Conservation (phyloP, 2,888 invertebrate species). For the Netelia fuscicornis region DNA sequence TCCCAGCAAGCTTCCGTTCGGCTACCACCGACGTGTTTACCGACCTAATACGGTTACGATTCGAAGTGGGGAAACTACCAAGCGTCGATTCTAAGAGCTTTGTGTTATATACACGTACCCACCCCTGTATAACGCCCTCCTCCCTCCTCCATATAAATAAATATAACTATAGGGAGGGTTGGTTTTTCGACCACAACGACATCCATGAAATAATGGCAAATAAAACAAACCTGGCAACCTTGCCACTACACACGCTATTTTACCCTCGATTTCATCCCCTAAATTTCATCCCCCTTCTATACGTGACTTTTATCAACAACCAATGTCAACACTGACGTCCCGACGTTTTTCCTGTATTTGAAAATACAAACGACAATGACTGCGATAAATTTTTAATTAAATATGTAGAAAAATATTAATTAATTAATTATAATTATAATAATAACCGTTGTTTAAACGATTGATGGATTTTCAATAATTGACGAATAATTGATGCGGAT, state of each 20-base stretch:
- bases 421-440: not conserved
- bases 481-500: not conserved
- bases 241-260: conserved; percentile 9
- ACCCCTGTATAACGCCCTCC: conserved; percentile 3
- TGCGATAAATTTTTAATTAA: not conserved
- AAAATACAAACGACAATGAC: too few species aligned
- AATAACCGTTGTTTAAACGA: not conserved
- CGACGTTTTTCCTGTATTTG: not conserved
- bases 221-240: conserved; percentile 62
- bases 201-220: conserved; percentile 72
- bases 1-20: conserved; percentile 60
- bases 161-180: conserved; percentile 10
- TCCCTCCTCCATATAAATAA: not conserved
- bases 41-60: conserved; percentile 72
- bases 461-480: not conserved
- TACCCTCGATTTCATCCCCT: not conserved
- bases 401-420: not conserved
- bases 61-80: conserved; percentile 56
- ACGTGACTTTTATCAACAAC: conserved; percentile 2
- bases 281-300: not conserved
- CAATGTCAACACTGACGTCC: not conserved
- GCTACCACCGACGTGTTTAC: conserved; percentile 72
- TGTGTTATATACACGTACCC: conserved; percentile 12
- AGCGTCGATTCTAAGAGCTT: conserved; percentile 66
- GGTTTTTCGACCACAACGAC: conserved; percentile 16